Evolutionary conservation across 2,113 vertebrate species (phyloP).

Genomic region (Trinectes maculatus): DNA sequence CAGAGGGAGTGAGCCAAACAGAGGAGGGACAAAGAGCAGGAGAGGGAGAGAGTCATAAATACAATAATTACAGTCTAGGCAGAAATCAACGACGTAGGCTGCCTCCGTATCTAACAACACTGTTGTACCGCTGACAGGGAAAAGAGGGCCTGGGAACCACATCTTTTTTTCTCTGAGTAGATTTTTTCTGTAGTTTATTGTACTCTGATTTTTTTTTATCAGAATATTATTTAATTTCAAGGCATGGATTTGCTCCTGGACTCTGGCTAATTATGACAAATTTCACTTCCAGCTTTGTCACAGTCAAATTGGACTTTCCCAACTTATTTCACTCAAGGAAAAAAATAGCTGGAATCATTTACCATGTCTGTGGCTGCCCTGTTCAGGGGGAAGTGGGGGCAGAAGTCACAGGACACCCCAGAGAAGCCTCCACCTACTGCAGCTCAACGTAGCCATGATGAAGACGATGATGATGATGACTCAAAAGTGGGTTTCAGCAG

Average conservation of each 20-base stretch:
- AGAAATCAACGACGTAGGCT: slow-evolving; percentile 39
- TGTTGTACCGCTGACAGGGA: slow-evolving; percentile 3
- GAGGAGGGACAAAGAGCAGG: slow-evolving; percentile 63
- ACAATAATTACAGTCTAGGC: slow-evolving; percentile 64
- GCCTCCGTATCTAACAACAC: slow-evolving; percentile 33
- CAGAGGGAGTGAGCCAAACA: slow-evolving; percentile 41
- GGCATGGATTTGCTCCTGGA: slow-evolving; percentile 70
- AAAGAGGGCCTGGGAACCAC: not conserved
- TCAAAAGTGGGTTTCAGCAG: slow-evolving; percentile 38
- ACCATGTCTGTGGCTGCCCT: slow-evolving; percentile 74
- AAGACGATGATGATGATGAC: slow-evolving; percentile 75
- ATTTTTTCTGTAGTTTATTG: not conserved
- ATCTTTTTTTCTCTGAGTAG: not conserved
- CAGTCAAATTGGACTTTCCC: slow-evolving; percentile 2
- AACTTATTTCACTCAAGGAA: not conserved
- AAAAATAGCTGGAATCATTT: slow-evolving; percentile 4
- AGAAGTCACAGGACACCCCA: slow-evolving; percentile 66
- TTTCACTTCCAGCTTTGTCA: not conserved
- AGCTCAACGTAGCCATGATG: slow-evolving; percentile 17
- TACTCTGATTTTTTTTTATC: not conserved
- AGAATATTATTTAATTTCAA: not conserved
- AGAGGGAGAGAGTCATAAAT: slow-evolving; percentile 55
- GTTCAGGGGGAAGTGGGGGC: slow-evolving; percentile 74
- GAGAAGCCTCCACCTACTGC: slow-evolving; percentile 23
- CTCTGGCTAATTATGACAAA: slow-evolving; percentile 52